Conservation (phyloP, 2,888 invertebrate genomes). For the Ceratothoa steindachneri region DNA sequence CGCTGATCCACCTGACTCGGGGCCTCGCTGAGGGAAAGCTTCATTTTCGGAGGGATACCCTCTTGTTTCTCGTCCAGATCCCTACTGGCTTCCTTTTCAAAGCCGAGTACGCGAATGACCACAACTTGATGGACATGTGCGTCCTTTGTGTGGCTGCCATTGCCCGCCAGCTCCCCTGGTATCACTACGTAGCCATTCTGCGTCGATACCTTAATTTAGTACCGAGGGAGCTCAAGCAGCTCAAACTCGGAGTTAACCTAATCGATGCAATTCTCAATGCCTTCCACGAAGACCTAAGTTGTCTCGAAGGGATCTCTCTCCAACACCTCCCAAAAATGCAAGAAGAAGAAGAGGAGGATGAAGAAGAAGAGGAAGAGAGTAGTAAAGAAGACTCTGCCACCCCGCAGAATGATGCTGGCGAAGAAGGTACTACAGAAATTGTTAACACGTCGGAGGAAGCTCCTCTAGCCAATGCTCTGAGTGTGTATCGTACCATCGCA, state of each 20-base stretch:
- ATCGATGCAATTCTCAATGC: slow-evolving; percentile 76
- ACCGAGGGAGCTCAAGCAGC: slow-evolving; percentile 66
- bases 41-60: slow-evolving; percentile 65
- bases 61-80: slow-evolving; percentile 79
- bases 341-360: background rate
- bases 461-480: slow-evolving; percentile 54
- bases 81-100: slow-evolving; percentile 74
- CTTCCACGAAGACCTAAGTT: slow-evolving; percentile 79
- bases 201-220: slow-evolving; percentile 75
- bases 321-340: background rate
- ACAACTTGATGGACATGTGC: slow-evolving; percentile 76
- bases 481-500: slow-evolving; percentile 68
- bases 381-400: background rate
- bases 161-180: slow-evolving; percentile 78
- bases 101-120: slow-evolving; percentile 70
- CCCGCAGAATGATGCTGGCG: background rate
- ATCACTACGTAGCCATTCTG: slow-evolving; percentile 76
- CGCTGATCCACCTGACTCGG: slow-evolving; percentile 56
- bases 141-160: slow-evolving; percentile 70
- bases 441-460: slow-evolving; percentile 50
- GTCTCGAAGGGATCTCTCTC: background rate
- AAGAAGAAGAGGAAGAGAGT: background rate
- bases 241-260: slow-evolving; percentile 75
- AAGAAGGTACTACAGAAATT: slow-evolving; percentile 28
- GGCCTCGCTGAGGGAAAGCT: slow-evolving; percentile 59